Percentiles rank a stretch among this genome's conserved stretches.
These are phyloP conservation scores for Oceanites oceanicus DNA, from an alignment of 2,113 vertebrate species.

Conservation along the genomic window DNA sequence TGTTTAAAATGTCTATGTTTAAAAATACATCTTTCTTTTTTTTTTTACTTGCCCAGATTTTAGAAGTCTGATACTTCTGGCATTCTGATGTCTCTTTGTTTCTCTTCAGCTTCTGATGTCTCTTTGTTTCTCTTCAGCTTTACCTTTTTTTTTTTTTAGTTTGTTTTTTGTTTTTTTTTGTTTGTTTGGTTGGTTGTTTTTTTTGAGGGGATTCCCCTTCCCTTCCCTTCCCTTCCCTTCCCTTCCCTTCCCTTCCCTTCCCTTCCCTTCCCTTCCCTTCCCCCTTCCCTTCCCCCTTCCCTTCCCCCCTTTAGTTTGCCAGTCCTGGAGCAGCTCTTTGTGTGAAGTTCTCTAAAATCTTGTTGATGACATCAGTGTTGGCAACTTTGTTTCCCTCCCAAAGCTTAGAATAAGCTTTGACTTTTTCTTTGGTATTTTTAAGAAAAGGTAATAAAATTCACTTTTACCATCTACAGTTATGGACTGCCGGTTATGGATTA, in stretches of 20 bases:
- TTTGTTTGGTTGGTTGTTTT: no score
- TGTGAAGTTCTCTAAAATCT: not conserved
- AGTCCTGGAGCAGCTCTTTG: not conserved
- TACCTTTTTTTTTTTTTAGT: fast-evolving
- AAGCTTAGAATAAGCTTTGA: not conserved
- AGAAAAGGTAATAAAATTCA: not conserved
- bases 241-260: not conserved
- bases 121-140: not conserved
- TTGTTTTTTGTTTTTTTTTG: no score
- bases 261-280: not conserved
- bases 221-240: no score
- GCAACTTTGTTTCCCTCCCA: not conserved
- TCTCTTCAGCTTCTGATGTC: not conserved
- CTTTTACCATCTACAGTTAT: not conserved
- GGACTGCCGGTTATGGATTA: not conserved
- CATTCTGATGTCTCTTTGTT: not conserved
- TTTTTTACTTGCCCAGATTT: not conserved
- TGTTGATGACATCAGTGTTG: not conserved
- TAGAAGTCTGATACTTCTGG: not conserved
- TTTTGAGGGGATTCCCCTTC: no score
- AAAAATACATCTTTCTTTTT: not conserved
- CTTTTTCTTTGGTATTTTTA: not conserved
- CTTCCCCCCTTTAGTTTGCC: not conserved
- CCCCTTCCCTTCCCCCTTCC: no score
- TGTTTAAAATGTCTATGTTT: not conserved